A percentile compares a stretch with the other conserved stretches of the same genome.
Conservation (phyloP, 1,140 invertebrate genomes). For the Drosophila ironensis region DNA sequence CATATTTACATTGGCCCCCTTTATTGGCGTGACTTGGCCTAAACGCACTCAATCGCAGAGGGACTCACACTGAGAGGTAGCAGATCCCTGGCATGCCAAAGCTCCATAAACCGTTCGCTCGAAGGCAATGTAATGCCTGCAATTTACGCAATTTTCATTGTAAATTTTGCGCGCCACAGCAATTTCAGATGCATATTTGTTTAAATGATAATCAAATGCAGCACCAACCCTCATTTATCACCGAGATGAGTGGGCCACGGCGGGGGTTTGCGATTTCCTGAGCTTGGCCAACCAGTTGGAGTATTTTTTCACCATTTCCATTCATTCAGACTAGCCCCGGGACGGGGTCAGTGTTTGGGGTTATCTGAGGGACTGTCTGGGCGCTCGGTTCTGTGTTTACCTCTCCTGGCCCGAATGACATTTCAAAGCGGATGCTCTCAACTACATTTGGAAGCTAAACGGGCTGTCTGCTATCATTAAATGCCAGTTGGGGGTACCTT, state of each 20-base stretch:
- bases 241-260: constrained; percentile 8
- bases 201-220: constrained; percentile 73
- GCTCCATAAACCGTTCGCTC: constrained; percentile 28
- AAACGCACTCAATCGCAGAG: constrained; percentile 17
- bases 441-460: too few species aligned
- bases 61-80: neutral
- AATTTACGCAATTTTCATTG: constrained; percentile 59
- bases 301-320: constrained; percentile 39
- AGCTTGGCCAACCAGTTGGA: constrained; percentile 10
- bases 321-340: constrained; percentile 19
- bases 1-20: constrained; percentile 36
- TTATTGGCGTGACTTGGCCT: constrained; percentile 46
- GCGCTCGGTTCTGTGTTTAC: constrained; percentile 26
- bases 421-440: constrained; percentile 31
- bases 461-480: too few species aligned
- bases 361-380: constrained; percentile 21
- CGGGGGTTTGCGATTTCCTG: neutral
- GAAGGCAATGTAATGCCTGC: constrained; percentile 31
- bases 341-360: neutral
- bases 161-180: constrained; percentile 19
- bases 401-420: constrained; percentile 24
- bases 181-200: constrained; percentile 42
- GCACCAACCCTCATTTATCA: constrained; percentile 62
- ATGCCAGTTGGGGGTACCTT: too few species aligned
- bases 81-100: constrained; percentile 39